Conservation (phyloP, 2,113 vertebrate genomes). For the Heptranchias perlo region DNA sequence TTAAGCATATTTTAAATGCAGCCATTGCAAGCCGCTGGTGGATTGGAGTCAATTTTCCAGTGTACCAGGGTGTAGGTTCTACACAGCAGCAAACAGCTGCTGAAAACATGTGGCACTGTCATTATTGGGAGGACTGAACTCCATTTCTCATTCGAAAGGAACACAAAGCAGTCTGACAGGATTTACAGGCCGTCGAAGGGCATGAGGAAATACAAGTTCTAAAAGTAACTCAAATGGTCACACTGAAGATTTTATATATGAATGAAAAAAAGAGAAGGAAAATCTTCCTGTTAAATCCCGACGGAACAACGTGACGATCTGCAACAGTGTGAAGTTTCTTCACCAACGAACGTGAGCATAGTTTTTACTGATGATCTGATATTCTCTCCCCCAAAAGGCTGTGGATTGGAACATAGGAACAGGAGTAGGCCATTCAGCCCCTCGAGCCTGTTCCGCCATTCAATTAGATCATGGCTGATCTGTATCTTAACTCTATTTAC, state of each 20-base stretch:
- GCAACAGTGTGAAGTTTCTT: neutral
- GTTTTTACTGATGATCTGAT: neutral
- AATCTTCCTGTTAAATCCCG: neutral
- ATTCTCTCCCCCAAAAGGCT: neutral
- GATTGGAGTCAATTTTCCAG: constrained; percentile 5
- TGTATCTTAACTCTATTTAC: neutral
- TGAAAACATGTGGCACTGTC: neutral
- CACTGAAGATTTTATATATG: neutral
- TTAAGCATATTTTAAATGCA: constrained; percentile 15
- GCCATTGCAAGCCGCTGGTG: neutral
- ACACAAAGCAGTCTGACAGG: neutral
- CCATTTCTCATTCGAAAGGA: neutral
- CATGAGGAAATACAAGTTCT: neutral
- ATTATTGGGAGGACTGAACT: neutral
- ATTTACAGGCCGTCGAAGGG: neutral
- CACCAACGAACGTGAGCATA: neutral
- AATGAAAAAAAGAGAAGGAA: neutral
- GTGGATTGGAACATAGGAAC: neutral
- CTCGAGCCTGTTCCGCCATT: neutral
- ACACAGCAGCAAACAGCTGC: neutral
- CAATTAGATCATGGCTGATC: neutral
- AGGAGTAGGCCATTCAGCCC: neutral
- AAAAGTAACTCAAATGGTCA: neutral
- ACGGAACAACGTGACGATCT: neutral
- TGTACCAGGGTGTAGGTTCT: neutral